Evolutionary conservation across 1,140 invertebrate genomes (phyloP).

Genomic region (Steinernema feltiae): DNA sequence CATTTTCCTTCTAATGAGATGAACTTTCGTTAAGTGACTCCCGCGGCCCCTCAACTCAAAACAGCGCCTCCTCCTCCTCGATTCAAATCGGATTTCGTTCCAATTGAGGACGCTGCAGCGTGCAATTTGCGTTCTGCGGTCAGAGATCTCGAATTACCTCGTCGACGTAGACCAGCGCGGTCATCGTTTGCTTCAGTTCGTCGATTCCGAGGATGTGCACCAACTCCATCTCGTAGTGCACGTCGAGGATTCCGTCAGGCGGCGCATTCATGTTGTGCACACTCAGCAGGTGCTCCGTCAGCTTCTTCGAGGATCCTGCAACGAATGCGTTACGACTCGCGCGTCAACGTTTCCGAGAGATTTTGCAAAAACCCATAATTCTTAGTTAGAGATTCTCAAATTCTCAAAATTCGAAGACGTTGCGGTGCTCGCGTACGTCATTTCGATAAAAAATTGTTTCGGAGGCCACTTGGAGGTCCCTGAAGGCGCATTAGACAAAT

Average conservation of each 20-base stretch:
- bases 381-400: background rate
- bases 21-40: background rate
- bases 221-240: conserved; percentile 48
- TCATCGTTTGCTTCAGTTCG: conserved; percentile 53
- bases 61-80: too few relatives aligned
- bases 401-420: background rate
- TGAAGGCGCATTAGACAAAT: conserved; percentile 4
- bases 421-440: too few relatives aligned
- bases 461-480: background rate
- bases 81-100: background rate
- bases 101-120: background rate
- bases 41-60: background rate
- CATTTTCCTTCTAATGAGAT: background rate
- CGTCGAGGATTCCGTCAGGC: conserved; percentile 46
- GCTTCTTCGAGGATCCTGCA: conserved; percentile 40
- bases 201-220: conserved; percentile 53
- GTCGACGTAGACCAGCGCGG: conserved; percentile 50
- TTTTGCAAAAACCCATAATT: background rate
- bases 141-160: conserved; percentile 30
- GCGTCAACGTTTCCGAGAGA: background rate
- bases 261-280: conserved; percentile 44
- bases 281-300: conserved; percentile 33
- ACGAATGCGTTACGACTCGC: background rate
- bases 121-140: too few relatives aligned
- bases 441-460: conserved; percentile 5